Evolutionary conservation across 2,113 vertebrate species (phyloP).

Genomic region (Thamnophis sirtalis): DNA sequence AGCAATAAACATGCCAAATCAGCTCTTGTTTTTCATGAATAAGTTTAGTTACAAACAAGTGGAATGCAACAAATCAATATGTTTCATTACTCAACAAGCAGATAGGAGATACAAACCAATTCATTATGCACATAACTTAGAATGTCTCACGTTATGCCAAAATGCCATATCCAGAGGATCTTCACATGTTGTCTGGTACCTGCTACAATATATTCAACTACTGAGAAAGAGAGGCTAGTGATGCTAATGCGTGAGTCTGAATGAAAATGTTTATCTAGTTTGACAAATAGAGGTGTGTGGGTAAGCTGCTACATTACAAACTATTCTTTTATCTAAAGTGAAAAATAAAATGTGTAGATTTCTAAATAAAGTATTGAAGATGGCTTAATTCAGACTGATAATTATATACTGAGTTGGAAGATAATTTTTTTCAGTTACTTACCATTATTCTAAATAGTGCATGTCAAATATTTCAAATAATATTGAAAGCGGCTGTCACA

Average conservation of each 20-base stretch:
- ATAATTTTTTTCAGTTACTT: constrained; percentile 37
- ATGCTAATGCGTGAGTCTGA: background rate
- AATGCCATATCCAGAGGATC: background rate
- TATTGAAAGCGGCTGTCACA: constrained; percentile 57
- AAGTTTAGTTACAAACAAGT: constrained; percentile 15
- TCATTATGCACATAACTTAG: constrained; percentile 36
- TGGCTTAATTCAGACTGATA: constrained; percentile 47
- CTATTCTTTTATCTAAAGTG: constrained; percentile 40
- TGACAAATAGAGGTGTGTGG: background rate
- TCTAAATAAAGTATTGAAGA: constrained; percentile 48
- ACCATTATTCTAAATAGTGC: constrained; percentile 63
- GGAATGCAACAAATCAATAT: constrained; percentile 33
- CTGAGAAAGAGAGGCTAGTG: background rate
- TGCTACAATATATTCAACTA: background rate
- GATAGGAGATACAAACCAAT: constrained; percentile 32
- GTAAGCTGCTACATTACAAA: constrained; percentile 33
- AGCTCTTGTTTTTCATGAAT: constrained; percentile 37
- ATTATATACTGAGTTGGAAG: constrained; percentile 47
- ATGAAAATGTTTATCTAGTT: constrained; percentile 25
- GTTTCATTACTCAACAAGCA: constrained; percentile 37
- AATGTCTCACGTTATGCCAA: background rate
- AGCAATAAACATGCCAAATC: constrained; percentile 41
- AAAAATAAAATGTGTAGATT: constrained; percentile 50
- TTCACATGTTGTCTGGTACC: background rate
- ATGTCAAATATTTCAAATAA: constrained; percentile 61